These are phyloP conservation scores for Progne subis DNA, from an alignment of 2,113 vertebrate genomes.

Conservation along the genomic window DNA sequence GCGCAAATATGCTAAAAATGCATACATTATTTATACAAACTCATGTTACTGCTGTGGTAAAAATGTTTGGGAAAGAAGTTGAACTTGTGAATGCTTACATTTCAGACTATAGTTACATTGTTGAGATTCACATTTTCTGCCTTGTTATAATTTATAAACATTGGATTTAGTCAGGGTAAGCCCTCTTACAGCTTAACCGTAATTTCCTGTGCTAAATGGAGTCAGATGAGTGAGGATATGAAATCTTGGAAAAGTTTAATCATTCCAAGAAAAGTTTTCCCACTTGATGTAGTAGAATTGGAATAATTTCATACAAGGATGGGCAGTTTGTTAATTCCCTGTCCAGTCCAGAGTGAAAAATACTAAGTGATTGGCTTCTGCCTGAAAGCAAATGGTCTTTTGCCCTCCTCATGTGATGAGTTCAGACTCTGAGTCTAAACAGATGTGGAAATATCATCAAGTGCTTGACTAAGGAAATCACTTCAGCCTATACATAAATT, in stretches of 20 bases:
- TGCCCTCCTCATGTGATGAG: neutral
- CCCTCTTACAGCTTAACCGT: neutral
- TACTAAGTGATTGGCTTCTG: neutral
- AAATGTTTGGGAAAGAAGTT: conserved; percentile 26
- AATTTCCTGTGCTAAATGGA: conserved; percentile 16
- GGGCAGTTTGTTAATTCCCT: conserved; percentile 1
- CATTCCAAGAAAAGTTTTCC: neutral
- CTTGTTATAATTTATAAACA: conserved; percentile 32
- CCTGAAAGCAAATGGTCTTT: conserved; percentile 11
- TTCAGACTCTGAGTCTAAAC: neutral
- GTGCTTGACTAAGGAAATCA: neutral
- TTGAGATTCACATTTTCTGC: conserved; percentile 26
- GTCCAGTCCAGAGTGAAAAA: conserved; percentile 7
- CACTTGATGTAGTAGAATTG: neutral
- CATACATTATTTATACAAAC: conserved; percentile 37
- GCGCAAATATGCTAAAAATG: conserved; percentile 25
- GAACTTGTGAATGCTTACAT: conserved; percentile 21
- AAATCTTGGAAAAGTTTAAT: conserved; percentile 41
- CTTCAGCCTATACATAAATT: neutral
- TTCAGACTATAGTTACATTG: neutral
- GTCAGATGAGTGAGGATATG: conserved; percentile 38
- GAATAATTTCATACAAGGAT: neutral
- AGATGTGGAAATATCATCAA: conserved; percentile 30
- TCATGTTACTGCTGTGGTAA: neutral
- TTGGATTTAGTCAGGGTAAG: conserved; percentile 11